phyloP scores from a whole-genome alignment of 2,888 invertebrate genomes.

The Bombylius major region DNA sequence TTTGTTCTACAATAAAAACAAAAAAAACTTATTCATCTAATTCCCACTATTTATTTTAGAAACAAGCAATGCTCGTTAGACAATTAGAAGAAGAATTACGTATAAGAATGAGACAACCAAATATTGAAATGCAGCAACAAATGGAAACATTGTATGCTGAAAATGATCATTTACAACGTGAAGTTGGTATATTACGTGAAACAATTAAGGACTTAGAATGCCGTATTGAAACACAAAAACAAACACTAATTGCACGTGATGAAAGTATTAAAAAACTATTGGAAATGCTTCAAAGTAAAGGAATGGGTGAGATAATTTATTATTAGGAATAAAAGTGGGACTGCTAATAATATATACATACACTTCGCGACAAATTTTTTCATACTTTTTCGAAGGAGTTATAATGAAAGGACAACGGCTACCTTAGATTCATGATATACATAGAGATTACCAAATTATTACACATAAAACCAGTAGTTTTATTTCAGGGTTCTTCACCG shows the following conservation, averaged over 20 bases:
- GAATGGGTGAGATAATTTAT: conserved; percentile 63
- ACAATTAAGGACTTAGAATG: conserved; percentile 95
- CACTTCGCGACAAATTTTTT: too few relatives aligned
- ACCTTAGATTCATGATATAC: too few relatives aligned
- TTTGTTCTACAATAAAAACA: too few relatives aligned
- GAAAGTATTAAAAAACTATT: conserved; percentile 97
- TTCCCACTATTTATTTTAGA: conserved; percentile 40
- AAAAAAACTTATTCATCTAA: too few relatives aligned
- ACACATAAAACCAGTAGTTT: too few relatives aligned
- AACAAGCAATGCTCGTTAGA: conserved; percentile 89
- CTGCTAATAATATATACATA: background rate
- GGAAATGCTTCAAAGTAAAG: conserved; percentile 96
- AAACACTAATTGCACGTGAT: conserved; percentile 90
- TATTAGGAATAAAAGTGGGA: too few relatives aligned
- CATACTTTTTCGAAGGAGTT: background rate
- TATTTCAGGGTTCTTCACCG: too few relatives aligned
- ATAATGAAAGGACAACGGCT: background rate
- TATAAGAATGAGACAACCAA: conserved; percentile 77
- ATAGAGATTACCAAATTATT: too few relatives aligned
- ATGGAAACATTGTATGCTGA: conserved; percentile 84
- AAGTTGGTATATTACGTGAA: conserved; percentile 83
- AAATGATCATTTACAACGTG: conserved; percentile 86
- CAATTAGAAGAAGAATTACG: conserved; percentile 87
- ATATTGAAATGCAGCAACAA: conserved; percentile 84
- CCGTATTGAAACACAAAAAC: conserved; percentile 95